Evolutionary conservation across 1,140 invertebrate genomes (phyloP).

Genomic region (Pinna nobilis): DNA sequence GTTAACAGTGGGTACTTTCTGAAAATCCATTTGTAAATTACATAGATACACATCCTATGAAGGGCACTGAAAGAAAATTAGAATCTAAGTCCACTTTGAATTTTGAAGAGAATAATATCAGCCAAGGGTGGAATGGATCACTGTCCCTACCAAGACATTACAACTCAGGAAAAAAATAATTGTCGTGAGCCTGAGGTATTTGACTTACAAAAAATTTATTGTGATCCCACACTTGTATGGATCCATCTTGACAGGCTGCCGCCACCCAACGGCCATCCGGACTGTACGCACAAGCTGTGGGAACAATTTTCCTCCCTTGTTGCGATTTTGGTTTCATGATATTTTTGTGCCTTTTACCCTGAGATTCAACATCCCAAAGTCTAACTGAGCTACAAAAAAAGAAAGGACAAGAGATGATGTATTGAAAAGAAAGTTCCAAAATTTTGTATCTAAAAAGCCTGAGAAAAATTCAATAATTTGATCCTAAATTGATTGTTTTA

Average conservation of each 20-base stretch:
- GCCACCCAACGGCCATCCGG: slow-evolving; percentile 91
- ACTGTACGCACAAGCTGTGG: slow-evolving; percentile 80
- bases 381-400: slow-evolving; percentile 83
- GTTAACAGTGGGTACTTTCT: no score
- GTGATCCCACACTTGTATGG: slow-evolving; percentile 98
- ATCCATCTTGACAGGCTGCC: slow-evolving; percentile 95
- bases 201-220: slow-evolving; percentile 80
- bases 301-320: slow-evolving; percentile 91
- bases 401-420: no score
- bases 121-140: not conserved
- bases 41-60: no score
- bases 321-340: slow-evolving; percentile 93
- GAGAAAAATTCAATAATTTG: no score
- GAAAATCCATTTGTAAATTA: no score
- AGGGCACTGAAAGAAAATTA: not conserved
- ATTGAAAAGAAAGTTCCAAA: no score
- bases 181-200: no score
- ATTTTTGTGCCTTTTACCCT: slow-evolving; percentile 84
- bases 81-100: not conserved
- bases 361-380: slow-evolving; percentile 88
- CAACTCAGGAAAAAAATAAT: slow-evolving; percentile 1
- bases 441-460: no score
- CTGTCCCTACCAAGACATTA: not conserved
- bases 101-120: not conserved
- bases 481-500: no score